Evolutionary conservation across 2,113 vertebrate species (phyloP).

Genomic region (Plecturocebus donacophilus): DNA sequence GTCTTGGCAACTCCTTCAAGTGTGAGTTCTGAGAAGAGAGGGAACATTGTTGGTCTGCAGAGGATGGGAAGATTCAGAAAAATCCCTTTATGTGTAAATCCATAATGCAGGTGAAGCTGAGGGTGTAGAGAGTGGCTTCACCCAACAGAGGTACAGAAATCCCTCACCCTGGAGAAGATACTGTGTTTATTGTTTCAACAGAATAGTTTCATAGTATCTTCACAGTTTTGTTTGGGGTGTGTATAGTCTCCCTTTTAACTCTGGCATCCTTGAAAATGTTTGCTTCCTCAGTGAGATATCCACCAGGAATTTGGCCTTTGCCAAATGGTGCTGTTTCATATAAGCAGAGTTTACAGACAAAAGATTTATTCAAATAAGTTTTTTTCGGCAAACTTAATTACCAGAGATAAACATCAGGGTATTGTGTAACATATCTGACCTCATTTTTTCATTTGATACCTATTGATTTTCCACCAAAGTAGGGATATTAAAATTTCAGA

Average conservation of each 20-base stretch:
- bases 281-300: conserved; percentile 30
- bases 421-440: conserved; percentile 36
- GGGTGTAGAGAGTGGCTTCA: neutral
- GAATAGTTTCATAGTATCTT: neutral
- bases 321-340: conserved; percentile 52
- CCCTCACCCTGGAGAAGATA: neutral
- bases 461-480: conserved; percentile 38
- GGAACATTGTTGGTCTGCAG: neutral
- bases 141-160: neutral
- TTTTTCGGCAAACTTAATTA: conserved; percentile 43
- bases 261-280: conserved; percentile 28
- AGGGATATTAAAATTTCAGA: conserved; percentile 39
- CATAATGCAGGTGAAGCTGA: neutral
- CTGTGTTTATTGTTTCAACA: neutral
- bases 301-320: conserved; percentile 52
- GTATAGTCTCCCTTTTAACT: neutral
- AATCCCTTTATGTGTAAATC: neutral
- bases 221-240: neutral
- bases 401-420: conserved; percentile 56
- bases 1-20: conserved; percentile 49
- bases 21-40: conserved; percentile 62
- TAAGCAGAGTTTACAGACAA: conserved; percentile 48
- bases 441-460: conserved; percentile 42
- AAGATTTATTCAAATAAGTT: conserved; percentile 50
- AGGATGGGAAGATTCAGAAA: neutral